Conservation (phyloP, 2,888 invertebrate species). For the Dioctria rufipes region DNA sequence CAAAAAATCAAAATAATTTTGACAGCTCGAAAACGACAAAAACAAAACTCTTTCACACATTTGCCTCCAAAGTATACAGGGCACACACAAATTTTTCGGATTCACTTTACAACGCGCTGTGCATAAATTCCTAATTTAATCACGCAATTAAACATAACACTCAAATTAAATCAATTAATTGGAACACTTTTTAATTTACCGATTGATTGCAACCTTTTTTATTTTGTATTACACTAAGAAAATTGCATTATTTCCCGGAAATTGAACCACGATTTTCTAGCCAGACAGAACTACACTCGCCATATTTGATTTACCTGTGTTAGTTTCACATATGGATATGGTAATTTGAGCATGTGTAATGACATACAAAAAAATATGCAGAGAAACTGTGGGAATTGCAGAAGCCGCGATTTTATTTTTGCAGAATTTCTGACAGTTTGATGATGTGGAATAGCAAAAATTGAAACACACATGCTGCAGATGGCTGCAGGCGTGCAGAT, state of each 20-base stretch:
- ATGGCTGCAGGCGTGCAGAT: not conserved
- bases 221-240: slow-evolving; percentile 50
- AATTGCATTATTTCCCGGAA: slow-evolving; percentile 56
- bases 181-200: slow-evolving; percentile 32
- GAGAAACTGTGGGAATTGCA: slow-evolving; percentile 49
- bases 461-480: slow-evolving; percentile 3
- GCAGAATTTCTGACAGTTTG: slow-evolving; percentile 50
- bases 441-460: slow-evolving; percentile 26
- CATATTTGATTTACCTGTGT: slow-evolving; percentile 56
- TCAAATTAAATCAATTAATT: not conserved
- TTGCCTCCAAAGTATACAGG: slow-evolving; percentile 32
- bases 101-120: not conserved
- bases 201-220: slow-evolving; percentile 53
- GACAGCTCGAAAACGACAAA: slow-evolving; percentile 58
- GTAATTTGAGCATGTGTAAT: slow-evolving; percentile 14
- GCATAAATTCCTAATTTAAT: slow-evolving; percentile 20
- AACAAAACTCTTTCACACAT: slow-evolving; percentile 54
- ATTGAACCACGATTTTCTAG: slow-evolving; percentile 53
- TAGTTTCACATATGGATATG: slow-evolving; percentile 32
- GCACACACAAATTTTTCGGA: slow-evolving; percentile 33
- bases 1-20: slow-evolving; percentile 53
- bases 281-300: slow-evolving; percentile 54
- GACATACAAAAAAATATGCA: slow-evolving; percentile 50
- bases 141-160: slow-evolving; percentile 41
- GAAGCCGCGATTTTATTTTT: slow-evolving; percentile 17